These are phyloP conservation scores for Zaprionus vittiger DNA, from an alignment of 1,140 invertebrate genomes.

Conservation along the genomic window DNA sequence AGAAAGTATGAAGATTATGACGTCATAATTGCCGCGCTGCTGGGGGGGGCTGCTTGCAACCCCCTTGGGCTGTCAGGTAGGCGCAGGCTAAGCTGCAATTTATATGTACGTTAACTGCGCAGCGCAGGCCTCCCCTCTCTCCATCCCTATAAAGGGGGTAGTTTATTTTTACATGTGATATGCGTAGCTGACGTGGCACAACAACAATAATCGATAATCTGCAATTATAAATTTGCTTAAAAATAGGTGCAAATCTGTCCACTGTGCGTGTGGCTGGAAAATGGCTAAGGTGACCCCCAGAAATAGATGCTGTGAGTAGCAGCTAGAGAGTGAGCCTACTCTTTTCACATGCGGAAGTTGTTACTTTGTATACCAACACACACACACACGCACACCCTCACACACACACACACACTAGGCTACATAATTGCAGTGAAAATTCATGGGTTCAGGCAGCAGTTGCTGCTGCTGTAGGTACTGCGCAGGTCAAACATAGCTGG, in stretches of 20 bases:
- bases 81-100: slow-evolving; percentile 54
- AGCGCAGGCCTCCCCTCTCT: slow-evolving; percentile 38
- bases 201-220: slow-evolving; percentile 37
- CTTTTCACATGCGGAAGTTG: slow-evolving; percentile 32
- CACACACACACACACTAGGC: neutral
- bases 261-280: slow-evolving; percentile 17
- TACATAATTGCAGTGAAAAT: slow-evolving; percentile 62
- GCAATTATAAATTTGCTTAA: slow-evolving; percentile 20
- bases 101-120: slow-evolving; percentile 50
- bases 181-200: slow-evolving; percentile 39
- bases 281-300: slow-evolving; percentile 70
- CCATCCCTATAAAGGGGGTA: slow-evolving; percentile 22
- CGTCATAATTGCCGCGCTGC: slow-evolving; percentile 56
- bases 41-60: slow-evolving; percentile 1
- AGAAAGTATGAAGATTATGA: slow-evolving; percentile 42
- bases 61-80: slow-evolving; percentile 41
- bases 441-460: slow-evolving; percentile 2
- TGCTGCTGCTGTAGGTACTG: slow-evolving; percentile 39
- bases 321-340: slow-evolving; percentile 33
- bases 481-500: slow-evolving; percentile 70
- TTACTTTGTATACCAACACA: slow-evolving; percentile 32
- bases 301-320: slow-evolving; percentile 38
- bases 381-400: slow-evolving; percentile 7
- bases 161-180: slow-evolving; percentile 36
- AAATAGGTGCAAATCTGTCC: slow-evolving; percentile 14